Evolutionary conservation across 2,113 vertebrate genomes (phyloP), one percentile per base, ranked within the genome.

Genomic region (Phaethornis superciliosus): DNA sequence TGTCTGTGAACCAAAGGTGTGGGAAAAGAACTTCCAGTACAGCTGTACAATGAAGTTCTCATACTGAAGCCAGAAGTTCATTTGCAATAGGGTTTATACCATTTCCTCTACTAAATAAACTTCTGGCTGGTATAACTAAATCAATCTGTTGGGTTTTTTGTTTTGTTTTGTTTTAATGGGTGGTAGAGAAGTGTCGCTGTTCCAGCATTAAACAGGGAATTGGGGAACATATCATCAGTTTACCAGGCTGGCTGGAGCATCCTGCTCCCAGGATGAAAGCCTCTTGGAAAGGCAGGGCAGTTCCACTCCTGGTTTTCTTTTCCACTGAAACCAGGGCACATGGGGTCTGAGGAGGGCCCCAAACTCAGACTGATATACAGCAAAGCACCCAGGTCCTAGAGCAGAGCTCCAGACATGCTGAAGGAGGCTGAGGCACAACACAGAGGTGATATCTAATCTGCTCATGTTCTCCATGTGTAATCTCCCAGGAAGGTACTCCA

Each of bases 391-490:
- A 1, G 1, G 24, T 49, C 27, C 7, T 71, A 23, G 80, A 51
- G 67, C 4, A 1, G 52, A 59, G 32, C 17, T 67, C 33, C 58
- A 60, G 12, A 20, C 2, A 1, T 44, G 58, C 62, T 0, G 0
- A 35, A 7, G 32, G 71, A 89, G 32, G 52, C 60, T 81, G 83
- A 83, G 86, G 72, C 32, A 46, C n/a, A 80, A 72, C 42, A 26
- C 9, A 24, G 44, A 65, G 46, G 21, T 27, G 17, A 15, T 28
- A 44, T n/a, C 27, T 65, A 88, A 94, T 11, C n/a, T 76, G 55
- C 17, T 88, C 80, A 65, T 0, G 0, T 54, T 59, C 7, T 7
- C n/a, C 0, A 0, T 42, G 55, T 32, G n/a, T 54, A 69, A 71
- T 59, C 65, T 64, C 70, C 35, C 2, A 4, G 55, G 26, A 70